Evolutionary conservation across 2,888 invertebrate genomes (phyloP).

Genomic region (Tupiocoris notatus): DNA sequence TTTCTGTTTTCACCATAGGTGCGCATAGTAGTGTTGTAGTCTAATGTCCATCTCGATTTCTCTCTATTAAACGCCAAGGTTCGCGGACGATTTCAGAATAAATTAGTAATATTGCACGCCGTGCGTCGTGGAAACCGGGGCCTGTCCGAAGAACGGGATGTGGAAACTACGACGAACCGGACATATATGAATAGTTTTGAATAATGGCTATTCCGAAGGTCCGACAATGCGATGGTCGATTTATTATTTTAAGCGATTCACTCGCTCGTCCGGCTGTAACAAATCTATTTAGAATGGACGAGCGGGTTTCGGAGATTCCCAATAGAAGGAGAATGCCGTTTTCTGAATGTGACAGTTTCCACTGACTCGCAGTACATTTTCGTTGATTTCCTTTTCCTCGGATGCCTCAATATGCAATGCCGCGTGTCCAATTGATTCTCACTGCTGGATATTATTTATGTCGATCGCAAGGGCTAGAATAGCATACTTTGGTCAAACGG

Average conservation of each 20-base stretch:
- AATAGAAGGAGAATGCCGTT: not conserved
- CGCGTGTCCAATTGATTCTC: too few species aligned
- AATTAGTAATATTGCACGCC: too few species aligned
- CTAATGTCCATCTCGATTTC: too few species aligned
- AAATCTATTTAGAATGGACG: conserved; percentile 11
- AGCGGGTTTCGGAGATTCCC: not conserved
- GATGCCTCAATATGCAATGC: not conserved
- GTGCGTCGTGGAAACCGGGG: not conserved
- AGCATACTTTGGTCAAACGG: too few species aligned
- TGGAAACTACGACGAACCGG: not conserved
- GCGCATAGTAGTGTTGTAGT: too few species aligned
- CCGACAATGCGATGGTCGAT: conserved; percentile 6
- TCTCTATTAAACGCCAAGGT: too few species aligned
- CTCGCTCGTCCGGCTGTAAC: conserved; percentile 19
- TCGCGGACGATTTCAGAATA: not conserved
- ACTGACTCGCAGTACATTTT: not conserved
- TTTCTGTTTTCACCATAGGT: too few species aligned
- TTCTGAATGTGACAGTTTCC: not conserved
- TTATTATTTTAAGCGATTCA: conserved; percentile 26
- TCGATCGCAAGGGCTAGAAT: too few species aligned
- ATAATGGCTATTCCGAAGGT: not conserved
- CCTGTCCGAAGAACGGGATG: too few species aligned
- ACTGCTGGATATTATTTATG: too few species aligned
- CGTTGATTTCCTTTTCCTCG: not conserved
- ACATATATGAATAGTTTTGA: not conserved